Percentiles rank a stretch among this genome's conserved stretches.
These are phyloP conservation scores for Hyles vespertilio DNA, from an alignment of 1,140 invertebrate genomes.

Conservation along the genomic window DNA sequence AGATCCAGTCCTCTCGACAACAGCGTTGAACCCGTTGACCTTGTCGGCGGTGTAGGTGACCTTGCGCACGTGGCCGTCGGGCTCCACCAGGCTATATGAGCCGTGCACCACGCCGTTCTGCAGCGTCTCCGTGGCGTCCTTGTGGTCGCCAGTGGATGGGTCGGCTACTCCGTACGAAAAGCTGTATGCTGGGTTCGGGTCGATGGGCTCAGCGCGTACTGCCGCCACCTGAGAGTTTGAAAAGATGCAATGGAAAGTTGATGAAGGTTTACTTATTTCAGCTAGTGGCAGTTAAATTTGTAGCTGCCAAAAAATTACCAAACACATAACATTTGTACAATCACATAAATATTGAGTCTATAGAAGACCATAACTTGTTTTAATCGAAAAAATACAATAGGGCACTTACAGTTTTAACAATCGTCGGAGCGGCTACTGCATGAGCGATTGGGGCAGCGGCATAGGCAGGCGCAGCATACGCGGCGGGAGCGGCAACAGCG, in stretches of 20 bases:
- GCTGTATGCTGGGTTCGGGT: slow-evolving; percentile 83
- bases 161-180: slow-evolving; percentile 85
- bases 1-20: slow-evolving; percentile 75
- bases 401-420: slow-evolving; percentile 31
- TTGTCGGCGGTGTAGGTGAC: slow-evolving; percentile 77
- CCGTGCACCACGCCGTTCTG: slow-evolving; percentile 80
- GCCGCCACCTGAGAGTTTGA: slow-evolving; percentile 3
- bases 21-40: slow-evolving; percentile 74
- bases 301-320: too few species aligned
- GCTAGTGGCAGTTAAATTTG: too few species aligned
- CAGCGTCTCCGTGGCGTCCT: slow-evolving; percentile 78
- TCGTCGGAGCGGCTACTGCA: slow-evolving; percentile 20
- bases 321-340: too few species aligned
- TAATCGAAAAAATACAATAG: background rate
- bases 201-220: slow-evolving; percentile 77
- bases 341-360: too few species aligned
- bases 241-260: too few species aligned
- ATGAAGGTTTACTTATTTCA: too few species aligned
- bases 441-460: slow-evolving; percentile 25
- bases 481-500: slow-evolving; percentile 5
- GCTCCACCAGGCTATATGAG: slow-evolving; percentile 79
- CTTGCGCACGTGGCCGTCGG: slow-evolving; percentile 79
- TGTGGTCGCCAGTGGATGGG: slow-evolving; percentile 82
- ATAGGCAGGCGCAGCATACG: slow-evolving; percentile 14
- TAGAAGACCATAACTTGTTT: too few species aligned